Base-by-base conservation (phyloP, 30 jellyfish, hydroid and myxozoan species). In the Hydractinia symbiolongicarpus region DNA sequence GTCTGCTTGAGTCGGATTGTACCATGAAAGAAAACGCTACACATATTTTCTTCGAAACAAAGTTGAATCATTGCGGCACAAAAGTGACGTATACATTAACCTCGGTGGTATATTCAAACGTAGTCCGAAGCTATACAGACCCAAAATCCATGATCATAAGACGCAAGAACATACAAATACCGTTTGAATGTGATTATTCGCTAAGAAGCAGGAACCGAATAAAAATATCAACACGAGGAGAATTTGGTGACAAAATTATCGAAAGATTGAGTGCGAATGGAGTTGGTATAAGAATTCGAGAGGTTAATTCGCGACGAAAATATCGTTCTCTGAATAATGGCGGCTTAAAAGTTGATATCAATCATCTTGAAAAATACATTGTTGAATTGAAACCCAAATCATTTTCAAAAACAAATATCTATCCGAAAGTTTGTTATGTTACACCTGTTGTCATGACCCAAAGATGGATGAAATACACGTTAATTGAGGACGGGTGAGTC, bases 1-100 rank as follows among this genome's bases (percentile, higher is more conserved):
- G 79, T 14, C 80, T 91, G 64, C 67, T 83, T 54, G 95, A 86
- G 73, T 81, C 94, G 53, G 67, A 81, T 20, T 91, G 98, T 89
- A 76, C 53, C 40, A 88, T 90, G 78, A 66, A 61, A 20, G 88
- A 64, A 2, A 91, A 91, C 83, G 76, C 69, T 40, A 86, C 98
- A 0, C 98, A 91, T 72, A 74, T 91, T 16, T 57, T 72, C 14
- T 75, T 66, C 19, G 67, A 86, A 10, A 91, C 98, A 4, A 54
- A 71, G 44, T 82, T 86, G 13, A 83, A 70, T 69, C 86, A 91
- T 8, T 91, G 98, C 69, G 98, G 98, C 17, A 86, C 96, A 13
- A 83, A 58, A 66, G 79, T 66, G 15, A 53, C 53, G 19, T 86
- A 80, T 53, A 83, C 95, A n/a, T 20, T 62, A 61, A 58, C 90